Evolutionary conservation across 1,140 invertebrate species (phyloP), one percentile per base, ranked within the genome.

Genomic region (Platyura marginata): DNA sequence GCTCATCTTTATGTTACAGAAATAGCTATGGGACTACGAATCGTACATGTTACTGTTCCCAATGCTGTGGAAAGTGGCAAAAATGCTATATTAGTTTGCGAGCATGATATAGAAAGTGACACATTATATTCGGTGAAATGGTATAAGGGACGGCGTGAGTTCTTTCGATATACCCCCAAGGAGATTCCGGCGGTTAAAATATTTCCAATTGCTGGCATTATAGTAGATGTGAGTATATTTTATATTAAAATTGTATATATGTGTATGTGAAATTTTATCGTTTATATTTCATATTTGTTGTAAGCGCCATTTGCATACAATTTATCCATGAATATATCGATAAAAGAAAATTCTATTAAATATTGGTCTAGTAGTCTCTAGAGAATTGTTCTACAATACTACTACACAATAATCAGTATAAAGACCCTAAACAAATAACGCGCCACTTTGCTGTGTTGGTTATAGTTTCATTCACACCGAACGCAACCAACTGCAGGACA

Each of bases 81-180:
- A 45, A 64, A 67, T 46, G 79, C 70, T 19, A 70, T 70, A 45
- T 65, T 88, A 11, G 68, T 70, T 48, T 88, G 84, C 59, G 68
- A 69, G 43, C 88, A 86, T 61, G 75, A 86, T 52, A 63, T 86
- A 45, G 79, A 85, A 62, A 72, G 73, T 13, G 76, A 74, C 10
- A 73, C 70, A 33, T 68, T 89, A 13, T 87, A 87, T 57, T 80
- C 81, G 0, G 75, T 89, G 47, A 79, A 86, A 61, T 89, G 84
- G 83, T 88, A 88, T 54, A 70, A 80, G 39, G 83, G 82, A 34
- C 71, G 69, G 49, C 68, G 74, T 18, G 81, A 86, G 51, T 84
- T 85, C 61, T 85, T 84, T 55, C 69, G 81, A 49, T 84, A 70
- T 52, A 77, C 79, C 3, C 80, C 81, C 0, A 80, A 72, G 42